Base-by-base conservation (phyloP, 2,888 invertebrate species). In the Nowickia ferox region DNA sequence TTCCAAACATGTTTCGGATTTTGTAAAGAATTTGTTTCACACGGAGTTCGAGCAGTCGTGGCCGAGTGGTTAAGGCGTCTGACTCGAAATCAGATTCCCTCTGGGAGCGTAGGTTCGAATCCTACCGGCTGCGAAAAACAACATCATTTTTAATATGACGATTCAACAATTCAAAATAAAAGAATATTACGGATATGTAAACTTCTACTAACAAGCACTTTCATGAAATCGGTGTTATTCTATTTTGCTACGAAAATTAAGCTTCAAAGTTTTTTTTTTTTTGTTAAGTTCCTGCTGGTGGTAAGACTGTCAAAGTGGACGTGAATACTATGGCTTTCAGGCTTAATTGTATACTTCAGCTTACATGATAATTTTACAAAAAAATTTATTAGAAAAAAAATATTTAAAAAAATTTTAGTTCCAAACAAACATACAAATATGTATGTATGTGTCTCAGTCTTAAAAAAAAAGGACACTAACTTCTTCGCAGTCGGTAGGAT, bases 31-130 rank as follows among this genome's bases (percentile, higher is more conserved):
- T 30, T 30, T 30, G 30, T 4, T 3, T 30, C 4, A 2, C 4
- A 3, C 4, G 30, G 4, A 2, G 2, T 30, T 2, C 30, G 30
- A 59, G 92, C 92, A 92, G 92, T 92, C 92, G 92, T 92, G 92
- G 92, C 92, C 92, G 92, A 92, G 92, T 90, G 92, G 92, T 92
- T 92, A 92, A 92, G 92, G 92, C 92, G 92, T 92, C 92, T 92
- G 92, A 92, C 92, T 92, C 90, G 92, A 92, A 92, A 92, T 92
- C 92, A 92, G 92, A 92, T 96, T 96, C 96, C 96, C 96, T 96
- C 95, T 96, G 96, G 92, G 92, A 92, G 92, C 92, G 92, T 92
- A 92, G 92, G 92, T 92, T 92, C 92, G 92, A 92, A 92, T 92
- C 92, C 92, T 92, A 91, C 91, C 95, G 95, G 95, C 96, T 95